Percentiles rank a stretch among this genome's conserved stretches.
These are phyloP conservation scores for Digitonthophagus gazella DNA, from an alignment of 2,888 invertebrate species.

Conservation along the genomic window DNA sequence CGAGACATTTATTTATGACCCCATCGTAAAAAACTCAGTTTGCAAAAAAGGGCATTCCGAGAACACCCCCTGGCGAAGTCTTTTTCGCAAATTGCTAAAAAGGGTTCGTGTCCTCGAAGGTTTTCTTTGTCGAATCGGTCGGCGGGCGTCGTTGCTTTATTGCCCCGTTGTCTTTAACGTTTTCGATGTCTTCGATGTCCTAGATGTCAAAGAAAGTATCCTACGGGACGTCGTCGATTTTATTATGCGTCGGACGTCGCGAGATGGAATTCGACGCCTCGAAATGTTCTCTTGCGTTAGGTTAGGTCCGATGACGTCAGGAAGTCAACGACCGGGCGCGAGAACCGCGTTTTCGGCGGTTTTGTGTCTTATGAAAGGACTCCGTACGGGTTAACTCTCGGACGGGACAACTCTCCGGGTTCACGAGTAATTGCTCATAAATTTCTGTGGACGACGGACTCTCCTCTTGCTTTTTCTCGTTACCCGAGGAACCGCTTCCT, in stretches of 20 bases:
- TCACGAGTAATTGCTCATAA: background rate
- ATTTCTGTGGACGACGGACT: background rate
- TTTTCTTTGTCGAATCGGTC: background rate
- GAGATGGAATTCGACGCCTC: conserved; percentile 1
- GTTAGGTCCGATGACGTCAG: conserved; percentile 15
- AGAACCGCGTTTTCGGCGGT: conserved; percentile 7
- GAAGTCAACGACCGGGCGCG: conserved; percentile 10
- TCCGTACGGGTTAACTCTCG: background rate
- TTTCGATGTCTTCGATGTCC: background rate
- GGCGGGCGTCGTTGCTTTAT: background rate
- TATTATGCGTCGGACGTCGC: background rate
- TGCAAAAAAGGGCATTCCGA: background rate
- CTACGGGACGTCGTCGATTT: background rate
- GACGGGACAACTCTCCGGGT: background rate
- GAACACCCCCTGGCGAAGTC: background rate
- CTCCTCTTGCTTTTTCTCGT: background rate
- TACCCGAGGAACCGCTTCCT: background rate
- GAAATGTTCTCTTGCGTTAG: conserved; percentile 9
- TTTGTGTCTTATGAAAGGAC: background rate
- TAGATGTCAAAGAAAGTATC: background rate
- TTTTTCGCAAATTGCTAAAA: background rate
- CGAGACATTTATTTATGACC: too few relatives aligned
- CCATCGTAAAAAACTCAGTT: background rate
- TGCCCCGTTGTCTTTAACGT: background rate
- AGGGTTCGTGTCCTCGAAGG: background rate